Evolutionary conservation across 2,113 vertebrate species (phyloP).

Genomic region (Anoplopoma fimbria): DNA sequence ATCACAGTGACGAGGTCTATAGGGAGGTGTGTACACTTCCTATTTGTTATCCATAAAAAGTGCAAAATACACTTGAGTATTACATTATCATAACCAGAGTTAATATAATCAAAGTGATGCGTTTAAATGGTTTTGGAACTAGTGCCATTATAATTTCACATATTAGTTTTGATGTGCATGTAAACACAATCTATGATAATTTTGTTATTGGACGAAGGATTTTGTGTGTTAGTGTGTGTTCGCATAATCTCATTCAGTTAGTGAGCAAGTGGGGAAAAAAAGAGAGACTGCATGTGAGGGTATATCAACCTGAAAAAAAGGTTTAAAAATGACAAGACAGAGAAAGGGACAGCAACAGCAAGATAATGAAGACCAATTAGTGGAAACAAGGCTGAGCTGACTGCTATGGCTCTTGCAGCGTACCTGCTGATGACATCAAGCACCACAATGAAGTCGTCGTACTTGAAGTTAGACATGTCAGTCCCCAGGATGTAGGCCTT

Average conservation of each 20-base stretch:
- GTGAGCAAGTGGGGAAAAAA: not conserved
- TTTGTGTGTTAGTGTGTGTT: not conserved
- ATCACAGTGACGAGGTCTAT: not conserved
- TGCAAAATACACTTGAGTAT: not conserved
- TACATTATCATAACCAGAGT: not conserved
- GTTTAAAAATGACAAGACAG: not conserved
- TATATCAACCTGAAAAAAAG: not conserved
- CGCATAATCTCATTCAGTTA: not conserved
- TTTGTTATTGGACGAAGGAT: not conserved
- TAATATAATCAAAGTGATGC: not conserved
- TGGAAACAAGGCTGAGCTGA: constrained; percentile 45
- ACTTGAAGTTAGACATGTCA: constrained; percentile 99
- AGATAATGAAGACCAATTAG: constrained; percentile 61
- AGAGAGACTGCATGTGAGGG: not conserved
- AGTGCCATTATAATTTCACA: not conserved
- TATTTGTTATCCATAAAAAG: not conserved
- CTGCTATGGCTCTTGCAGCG: not conserved
- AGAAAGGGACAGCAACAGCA: not conserved
- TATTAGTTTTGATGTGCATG: no score
- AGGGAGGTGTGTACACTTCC: not conserved
- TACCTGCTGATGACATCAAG: constrained; percentile 99
- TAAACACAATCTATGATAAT: not conserved
- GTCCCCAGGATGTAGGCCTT: constrained; percentile 98
- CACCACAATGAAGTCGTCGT: constrained; percentile 98
- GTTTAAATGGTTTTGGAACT: constrained; percentile 1